Evolutionary conservation across 2,888 invertebrate genomes (phyloP).

Genomic region (Limulus polyphemus): DNA sequence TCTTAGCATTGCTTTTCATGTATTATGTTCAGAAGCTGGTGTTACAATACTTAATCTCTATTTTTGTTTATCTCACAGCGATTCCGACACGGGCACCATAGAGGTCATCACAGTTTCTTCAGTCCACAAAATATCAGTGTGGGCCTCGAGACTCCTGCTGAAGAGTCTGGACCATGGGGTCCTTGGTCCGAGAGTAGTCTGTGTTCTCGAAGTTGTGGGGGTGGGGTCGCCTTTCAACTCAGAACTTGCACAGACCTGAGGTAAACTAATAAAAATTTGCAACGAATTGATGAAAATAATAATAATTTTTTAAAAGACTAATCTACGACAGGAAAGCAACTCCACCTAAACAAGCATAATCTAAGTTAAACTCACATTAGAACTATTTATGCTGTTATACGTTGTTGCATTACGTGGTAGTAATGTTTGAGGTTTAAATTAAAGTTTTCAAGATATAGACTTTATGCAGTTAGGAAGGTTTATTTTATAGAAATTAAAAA

Average conservation of each 20-base stretch:
- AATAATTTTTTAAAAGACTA: not conserved
- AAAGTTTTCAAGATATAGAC: too few relatives aligned
- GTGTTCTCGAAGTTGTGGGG: constrained; percentile 84
- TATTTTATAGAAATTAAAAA: too few relatives aligned
- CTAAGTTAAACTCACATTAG: too few relatives aligned
- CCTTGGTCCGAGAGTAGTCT: constrained; percentile 22
- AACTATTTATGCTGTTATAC: too few relatives aligned
- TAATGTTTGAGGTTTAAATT: too few relatives aligned
- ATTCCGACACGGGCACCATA: constrained; percentile 1
- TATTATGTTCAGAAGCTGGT: too few relatives aligned
- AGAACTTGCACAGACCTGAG: constrained; percentile 54
- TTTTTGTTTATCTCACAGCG: not conserved
- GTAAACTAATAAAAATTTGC: constrained; percentile 38
- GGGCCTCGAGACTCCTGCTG: not conserved
- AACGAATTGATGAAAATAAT: not conserved
- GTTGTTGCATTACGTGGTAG: too few relatives aligned
- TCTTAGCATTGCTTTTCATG: too few relatives aligned
- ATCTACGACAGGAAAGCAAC: too few relatives aligned
- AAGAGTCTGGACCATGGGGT: constrained; percentile 19
- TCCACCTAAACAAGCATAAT: too few relatives aligned
- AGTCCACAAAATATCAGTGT: constrained; percentile 5
- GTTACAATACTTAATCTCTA: too few relatives aligned
- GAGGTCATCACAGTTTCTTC: not conserved
- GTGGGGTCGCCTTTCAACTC: constrained; percentile 75
- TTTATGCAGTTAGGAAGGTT: too few relatives aligned